Evolutionary conservation across 1,140 invertebrate species (phyloP), one percentile per base, ranked within the genome.

Genomic region (Wiebesia pumilae): DNA sequence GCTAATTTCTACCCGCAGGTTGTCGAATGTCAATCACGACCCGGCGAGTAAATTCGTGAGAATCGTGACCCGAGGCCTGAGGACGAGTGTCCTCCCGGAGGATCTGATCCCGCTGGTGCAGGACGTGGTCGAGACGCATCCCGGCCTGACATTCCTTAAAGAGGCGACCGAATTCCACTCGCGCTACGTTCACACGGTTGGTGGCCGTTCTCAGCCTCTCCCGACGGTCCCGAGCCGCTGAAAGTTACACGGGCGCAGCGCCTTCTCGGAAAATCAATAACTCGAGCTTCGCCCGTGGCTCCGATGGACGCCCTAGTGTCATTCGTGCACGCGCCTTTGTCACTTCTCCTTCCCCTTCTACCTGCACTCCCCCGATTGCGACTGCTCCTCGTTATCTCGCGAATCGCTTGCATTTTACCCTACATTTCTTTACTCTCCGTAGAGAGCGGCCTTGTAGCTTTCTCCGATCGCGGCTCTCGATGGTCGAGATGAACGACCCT

Each of bases 111-210:
- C 97, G 30, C 93, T 99, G 87, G 97, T 99, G 71, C 97, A 99
- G 94, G 99, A 99, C 94, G 98, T 99, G 2, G 98, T 99, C 38
- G 98, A 99, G 92, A 98, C 98, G n/a, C 99, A 99, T 95, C 99
- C 99, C 7, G 99, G 99, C 73, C 95, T 99, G 84, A 98, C 96
- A 69, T 99, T 99, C 94, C 95, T 99, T 27, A 98, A 98, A 93
- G 98, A 99, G 94, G 98, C 99, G 77, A 97, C 97, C 24, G 98
- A 99, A 94, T 99, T 99, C 94, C 99, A 99, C 95, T 99, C 98
- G 83, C 96, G 98, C 95, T 99, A 99, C 93, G 97, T 99, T 89
- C 98, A 98, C 93, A 99, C 98, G 91, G 98, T 98, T 94, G 95
- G 95, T 95, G 69, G 75, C 19, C 69, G 19, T 9, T 35, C 3